Evolutionary conservation across 2,888 invertebrate genomes (phyloP).

Genomic region (Synanthedon tipuliformis): DNA sequence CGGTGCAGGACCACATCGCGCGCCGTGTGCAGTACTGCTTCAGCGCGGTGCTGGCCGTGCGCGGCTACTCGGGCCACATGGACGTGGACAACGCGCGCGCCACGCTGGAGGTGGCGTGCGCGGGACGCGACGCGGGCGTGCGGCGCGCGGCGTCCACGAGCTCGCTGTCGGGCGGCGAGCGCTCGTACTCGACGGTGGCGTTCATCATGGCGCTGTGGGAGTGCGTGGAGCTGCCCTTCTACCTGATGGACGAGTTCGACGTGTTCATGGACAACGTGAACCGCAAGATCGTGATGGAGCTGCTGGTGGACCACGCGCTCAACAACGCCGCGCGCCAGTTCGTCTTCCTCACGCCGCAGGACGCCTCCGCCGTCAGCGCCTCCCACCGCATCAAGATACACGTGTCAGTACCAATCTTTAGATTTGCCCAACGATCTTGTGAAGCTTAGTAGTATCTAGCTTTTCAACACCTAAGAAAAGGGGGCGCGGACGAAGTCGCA

Average conservation of each 20-base stretch:
- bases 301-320: slow-evolving; percentile 81
- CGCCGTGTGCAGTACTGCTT: slow-evolving; percentile 61
- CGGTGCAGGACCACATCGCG: slow-evolving; percentile 52
- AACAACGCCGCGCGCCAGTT: slow-evolving; percentile 79
- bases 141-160: slow-evolving; percentile 45
- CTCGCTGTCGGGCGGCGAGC: slow-evolving; percentile 93
- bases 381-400: slow-evolving; percentile 70
- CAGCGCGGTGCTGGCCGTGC: slow-evolving; percentile 60
- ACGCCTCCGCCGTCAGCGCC: slow-evolving; percentile 70
- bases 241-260: slow-evolving; percentile 96
- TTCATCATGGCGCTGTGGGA: slow-evolving; percentile 95
- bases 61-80: slow-evolving; percentile 73
- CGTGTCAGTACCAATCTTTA: slow-evolving; percentile 40
- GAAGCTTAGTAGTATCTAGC: neutral
- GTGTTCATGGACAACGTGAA: slow-evolving; percentile 95
- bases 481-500: neutral
- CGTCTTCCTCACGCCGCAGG: slow-evolving; percentile 91
- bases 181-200: slow-evolving; percentile 94
- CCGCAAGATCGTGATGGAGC: slow-evolving; percentile 80
- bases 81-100: slow-evolving; percentile 48
- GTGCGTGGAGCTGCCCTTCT: slow-evolving; percentile 90
- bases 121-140: slow-evolving; percentile 32
- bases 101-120: slow-evolving; percentile 35
- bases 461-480: neutral
- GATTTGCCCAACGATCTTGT: too few relatives aligned